phyloP scores from a whole-genome alignment of 2,797 vertebrate species.

The Schizopygopsis malacanthus region DNA sequence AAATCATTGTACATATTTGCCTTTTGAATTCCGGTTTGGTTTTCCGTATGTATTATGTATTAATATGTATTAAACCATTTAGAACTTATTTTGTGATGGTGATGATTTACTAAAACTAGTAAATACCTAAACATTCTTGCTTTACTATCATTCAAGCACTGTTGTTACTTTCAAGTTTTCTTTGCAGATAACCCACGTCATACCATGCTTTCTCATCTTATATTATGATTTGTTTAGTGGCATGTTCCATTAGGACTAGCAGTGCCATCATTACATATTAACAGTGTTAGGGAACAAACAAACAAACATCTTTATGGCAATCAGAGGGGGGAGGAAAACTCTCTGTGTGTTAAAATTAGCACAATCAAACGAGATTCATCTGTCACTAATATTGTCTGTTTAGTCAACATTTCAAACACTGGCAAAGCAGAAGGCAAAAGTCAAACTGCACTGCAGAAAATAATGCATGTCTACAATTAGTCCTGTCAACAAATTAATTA shows the following conservation, averaged over 20 bases:
- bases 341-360: constrained; percentile 18
- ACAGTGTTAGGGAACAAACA: background rate
- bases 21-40: background rate
- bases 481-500: background rate
- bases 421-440: background rate
- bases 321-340: constrained; percentile 1
- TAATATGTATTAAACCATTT: background rate
- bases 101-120: background rate
- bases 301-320: constrained; percentile 34
- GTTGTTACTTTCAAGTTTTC: background rate
- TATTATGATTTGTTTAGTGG: background rate
- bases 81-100: background rate
- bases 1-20: background rate
- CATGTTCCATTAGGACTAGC: constrained; percentile 24
- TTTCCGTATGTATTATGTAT: background rate
- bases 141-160: background rate
- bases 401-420: background rate
- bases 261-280: constrained; percentile 15
- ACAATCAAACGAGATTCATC: constrained; percentile 38
- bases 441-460: background rate
- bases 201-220: background rate
- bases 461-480: background rate
- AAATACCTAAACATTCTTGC: background rate
- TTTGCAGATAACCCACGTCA: background rate
- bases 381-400: constrained; percentile 8